Base-by-base conservation (phyloP, 2,888 invertebrate species). In the Cabera pusaria region DNA sequence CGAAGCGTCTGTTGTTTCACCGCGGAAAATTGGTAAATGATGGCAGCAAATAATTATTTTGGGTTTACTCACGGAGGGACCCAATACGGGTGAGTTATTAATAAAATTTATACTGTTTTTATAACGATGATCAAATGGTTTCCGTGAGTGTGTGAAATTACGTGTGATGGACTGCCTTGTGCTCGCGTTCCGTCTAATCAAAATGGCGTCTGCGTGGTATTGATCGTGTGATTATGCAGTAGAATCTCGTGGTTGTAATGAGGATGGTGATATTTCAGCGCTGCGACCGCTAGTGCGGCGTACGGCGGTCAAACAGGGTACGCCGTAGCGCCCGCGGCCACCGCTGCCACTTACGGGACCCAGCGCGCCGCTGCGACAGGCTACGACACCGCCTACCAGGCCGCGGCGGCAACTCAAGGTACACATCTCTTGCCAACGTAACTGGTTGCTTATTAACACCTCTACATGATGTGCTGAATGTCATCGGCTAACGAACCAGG, bases 31-130 rank as follows among this genome's bases (percentile, higher is more conserved):
- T 77, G 69, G 81, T 87, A 72, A 83, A 88, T 81, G 79, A 94
- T 95, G 95, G 95, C 95, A 88, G 93, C 96, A 87, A 97, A 97
- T 91, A 97, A 97, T 92, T 97, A 97, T 92, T 96, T 96, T 87
- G 96, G 96, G 78, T 97, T 97, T 92, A 95, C 96, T 72, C 96
- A 97, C 85, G 95, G 96, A 74, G 96, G 96, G 82, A 96, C 96
- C 72, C 97, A 97, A 91, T 96, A 96, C 83, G 95, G 95, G 95
- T 95, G 90, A 92, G 93, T 90, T 8, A 27, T 14, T 26, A 16
- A 7, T 6, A 6, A 1, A 6, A 23, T 25, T 6, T 11, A 11
- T 4, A 0, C n/a, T 27, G 6, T 23, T 16, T 21, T 16, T n/a
- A 24, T 5, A 19, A n/a, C 4, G 19, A 9, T 4, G n/a, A 21